These are phyloP conservation scores for Micropoecilia bifurca DNA, from an alignment of 2,797 vertebrate species.

Conservation along the genomic window DNA sequence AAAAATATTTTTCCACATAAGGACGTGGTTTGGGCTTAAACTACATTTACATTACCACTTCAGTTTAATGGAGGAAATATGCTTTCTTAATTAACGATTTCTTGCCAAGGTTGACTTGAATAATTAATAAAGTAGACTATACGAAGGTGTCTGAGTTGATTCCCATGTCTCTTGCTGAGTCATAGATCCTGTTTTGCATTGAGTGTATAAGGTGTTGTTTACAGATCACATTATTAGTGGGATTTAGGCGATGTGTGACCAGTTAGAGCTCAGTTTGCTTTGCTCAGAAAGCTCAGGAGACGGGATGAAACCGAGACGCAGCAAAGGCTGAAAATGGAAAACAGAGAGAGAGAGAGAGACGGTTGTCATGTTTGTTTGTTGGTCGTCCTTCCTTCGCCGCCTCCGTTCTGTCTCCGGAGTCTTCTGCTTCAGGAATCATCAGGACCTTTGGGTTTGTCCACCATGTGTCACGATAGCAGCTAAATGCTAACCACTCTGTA, in stretches of 20 bases:
- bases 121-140: neutral
- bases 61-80: neutral
- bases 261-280: constrained; percentile 60
- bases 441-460: constrained; percentile 32
- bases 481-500: constrained; percentile 45
- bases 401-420: constrained; percentile 29
- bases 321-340: constrained; percentile 38
- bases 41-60: neutral
- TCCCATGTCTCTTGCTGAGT: constrained; percentile 58
- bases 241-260: constrained; percentile 41
- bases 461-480: constrained; percentile 69
- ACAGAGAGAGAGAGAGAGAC: constrained; percentile 62
- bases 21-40: neutral
- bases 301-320: constrained; percentile 33
- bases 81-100: neutral
- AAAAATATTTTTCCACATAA: neutral
- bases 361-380: constrained; percentile 72
- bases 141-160: constrained; percentile 1
- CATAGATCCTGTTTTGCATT: constrained; percentile 54
- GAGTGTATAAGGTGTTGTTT: constrained; percentile 57
- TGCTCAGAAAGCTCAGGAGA: constrained; percentile 40
- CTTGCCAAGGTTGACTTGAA: neutral
- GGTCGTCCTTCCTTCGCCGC: constrained; percentile 55
- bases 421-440: constrained; percentile 28
- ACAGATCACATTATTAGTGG: constrained; percentile 15